phyloP scores from a whole-genome alignment of 2,797 vertebrate species.

The Sparus aurata region DNA sequence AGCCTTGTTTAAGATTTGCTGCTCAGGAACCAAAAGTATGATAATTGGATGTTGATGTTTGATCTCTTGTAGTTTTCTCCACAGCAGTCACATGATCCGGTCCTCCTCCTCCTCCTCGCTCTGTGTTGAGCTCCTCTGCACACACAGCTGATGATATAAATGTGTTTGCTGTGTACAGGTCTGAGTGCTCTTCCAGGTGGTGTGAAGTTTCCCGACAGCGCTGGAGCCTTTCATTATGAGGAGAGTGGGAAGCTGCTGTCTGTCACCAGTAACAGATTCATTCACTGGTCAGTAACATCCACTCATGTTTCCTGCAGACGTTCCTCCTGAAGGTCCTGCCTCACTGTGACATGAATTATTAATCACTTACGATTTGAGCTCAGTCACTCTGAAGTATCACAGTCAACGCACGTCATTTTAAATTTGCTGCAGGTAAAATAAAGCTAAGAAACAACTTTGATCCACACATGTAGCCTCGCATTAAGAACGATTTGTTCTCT shows the following conservation, averaged over 20 bases:
- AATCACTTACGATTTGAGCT: neutral
- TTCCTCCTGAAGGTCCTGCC: neutral
- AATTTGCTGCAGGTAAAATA: neutral
- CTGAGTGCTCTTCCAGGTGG: constrained; percentile 73
- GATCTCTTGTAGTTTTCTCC: neutral
- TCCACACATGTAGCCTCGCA: neutral
- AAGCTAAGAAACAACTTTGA: neutral
- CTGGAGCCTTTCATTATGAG: constrained; percentile 91
- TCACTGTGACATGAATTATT: neutral
- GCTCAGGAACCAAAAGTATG: too few species aligned
- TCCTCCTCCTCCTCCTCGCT: neutral
- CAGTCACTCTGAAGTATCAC: too few species aligned
- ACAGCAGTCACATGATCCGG: neutral
- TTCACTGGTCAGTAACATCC: constrained; percentile 88
- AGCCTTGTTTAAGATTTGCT: too few species aligned
- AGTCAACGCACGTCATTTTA: neutral
- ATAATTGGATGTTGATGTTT: too few species aligned
- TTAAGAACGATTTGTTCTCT: neutral
- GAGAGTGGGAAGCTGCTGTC: constrained; percentile 89
- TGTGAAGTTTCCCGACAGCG: constrained; percentile 87
- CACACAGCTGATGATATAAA: neutral
- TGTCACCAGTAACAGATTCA: constrained; percentile 92
- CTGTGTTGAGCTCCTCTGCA: neutral
- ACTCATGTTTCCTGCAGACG: too few species aligned
- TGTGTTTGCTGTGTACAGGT: constrained; percentile 65